Evolutionary conservation across 1,140 invertebrate species (phyloP), one percentile per base, ranked within the genome.

Genomic region (Drosophila watanabei): DNA sequence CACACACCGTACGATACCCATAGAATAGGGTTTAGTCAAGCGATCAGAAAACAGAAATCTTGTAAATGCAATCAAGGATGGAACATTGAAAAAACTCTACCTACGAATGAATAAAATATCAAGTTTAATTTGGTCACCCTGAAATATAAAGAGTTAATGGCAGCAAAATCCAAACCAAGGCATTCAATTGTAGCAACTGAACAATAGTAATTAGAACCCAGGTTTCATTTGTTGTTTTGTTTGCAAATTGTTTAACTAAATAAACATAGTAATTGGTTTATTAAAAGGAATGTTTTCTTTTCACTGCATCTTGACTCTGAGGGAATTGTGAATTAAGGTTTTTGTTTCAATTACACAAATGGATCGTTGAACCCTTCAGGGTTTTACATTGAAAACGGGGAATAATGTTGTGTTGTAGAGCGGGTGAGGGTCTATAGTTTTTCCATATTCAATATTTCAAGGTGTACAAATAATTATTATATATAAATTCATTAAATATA

Each of bases 1-100:
- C 24, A 49, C 49, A 30, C 20, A 28, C 52, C 20, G 18, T 10
- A 13, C 37, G 28, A 66, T 54, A 49, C 9, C 14, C 20, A 65
- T 57, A 59, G 57, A 81, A 68, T 79, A 65, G 68, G 64, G 64
- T 49, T 84, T 89, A 89, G 77, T 88, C 80, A 84, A 89, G 80
- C 84, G 80, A 73, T 84, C 64, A 88, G 72, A 88, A 88, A 73
- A 77, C 72, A 88, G 80, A 88, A 88, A 78, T 88, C 80, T 88
- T 78, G 80, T 79, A 76, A 88, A 79, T 83, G 61, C 77, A 56
- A 66, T 65, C 84, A 88, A 88, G 85, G 85, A 84, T 88, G 61
- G 72, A 84, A 65, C 85, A 88, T 89, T 88, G 85, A 89, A 85
- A 85, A 62, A 72, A 39, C 54, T 39, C 62, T 39, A 32, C 45